Evolutionary conservation across 2,113 vertebrate genomes (phyloP).

Genomic region (Fregata magnificens): DNA sequence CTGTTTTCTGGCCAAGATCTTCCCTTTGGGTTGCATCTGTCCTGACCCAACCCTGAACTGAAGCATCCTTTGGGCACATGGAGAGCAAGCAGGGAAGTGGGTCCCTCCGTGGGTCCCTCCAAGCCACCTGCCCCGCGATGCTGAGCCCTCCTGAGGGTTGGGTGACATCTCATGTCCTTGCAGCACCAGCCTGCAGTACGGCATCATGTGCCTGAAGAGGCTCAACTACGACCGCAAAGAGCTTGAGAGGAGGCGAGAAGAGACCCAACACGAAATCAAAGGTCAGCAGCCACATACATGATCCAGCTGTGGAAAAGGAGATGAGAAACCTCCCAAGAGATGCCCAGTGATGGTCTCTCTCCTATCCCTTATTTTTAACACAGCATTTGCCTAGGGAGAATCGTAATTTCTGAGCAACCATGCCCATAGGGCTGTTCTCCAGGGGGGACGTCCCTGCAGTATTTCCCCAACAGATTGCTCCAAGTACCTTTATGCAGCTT

Average conservation of each 20-base stretch:
- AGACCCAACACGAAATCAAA: constrained; percentile 92
- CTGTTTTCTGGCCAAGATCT: neutral
- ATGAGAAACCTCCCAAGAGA: neutral
- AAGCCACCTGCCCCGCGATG: accelerated
- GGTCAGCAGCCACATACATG: constrained; percentile 55
- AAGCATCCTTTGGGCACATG: neutral
- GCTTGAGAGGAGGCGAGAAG: constrained; percentile 89
- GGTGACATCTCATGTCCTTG: neutral
- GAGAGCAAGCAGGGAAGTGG: neutral
- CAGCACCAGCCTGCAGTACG: constrained; percentile 95
- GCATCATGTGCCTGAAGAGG: constrained; percentile 98
- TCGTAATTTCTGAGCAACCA: neutral
- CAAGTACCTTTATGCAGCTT: neutral
- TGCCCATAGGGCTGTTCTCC: neutral
- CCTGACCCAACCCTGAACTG: neutral
- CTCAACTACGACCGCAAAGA: constrained; percentile 98
- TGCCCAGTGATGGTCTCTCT: neutral
- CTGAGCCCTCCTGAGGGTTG: neutral
- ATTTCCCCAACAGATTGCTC: neutral
- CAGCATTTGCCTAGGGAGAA: neutral
- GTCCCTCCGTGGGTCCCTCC: accelerated
- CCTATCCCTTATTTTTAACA: neutral
- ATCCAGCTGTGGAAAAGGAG: neutral
- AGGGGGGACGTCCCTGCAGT: neutral
- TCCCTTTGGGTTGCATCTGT: neutral